Conservation (phyloP, 2,113 vertebrate genomes). For the Marcusenius ussheri region DNA sequence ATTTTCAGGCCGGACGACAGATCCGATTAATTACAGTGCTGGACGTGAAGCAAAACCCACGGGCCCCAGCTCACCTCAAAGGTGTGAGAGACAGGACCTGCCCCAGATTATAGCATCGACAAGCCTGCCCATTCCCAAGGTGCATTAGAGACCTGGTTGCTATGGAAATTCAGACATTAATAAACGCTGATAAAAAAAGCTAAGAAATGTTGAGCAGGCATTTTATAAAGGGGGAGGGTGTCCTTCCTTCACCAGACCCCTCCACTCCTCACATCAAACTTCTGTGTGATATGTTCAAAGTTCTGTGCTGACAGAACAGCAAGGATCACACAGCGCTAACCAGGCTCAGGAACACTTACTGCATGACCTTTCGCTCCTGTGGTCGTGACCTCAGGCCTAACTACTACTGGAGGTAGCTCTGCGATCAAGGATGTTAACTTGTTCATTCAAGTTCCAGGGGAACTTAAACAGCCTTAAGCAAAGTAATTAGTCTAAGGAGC, state of each 20-base stretch:
- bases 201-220: not conserved
- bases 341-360: not conserved
- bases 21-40: not conserved
- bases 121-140: not conserved
- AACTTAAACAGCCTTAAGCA: not conserved
- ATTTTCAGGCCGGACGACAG: not conserved
- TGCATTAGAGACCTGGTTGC: not conserved
- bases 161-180: constrained; percentile 15
- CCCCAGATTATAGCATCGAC: not conserved
- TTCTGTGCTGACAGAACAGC: not conserved
- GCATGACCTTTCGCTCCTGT: not conserved
- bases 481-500: not conserved
- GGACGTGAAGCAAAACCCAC: not conserved
- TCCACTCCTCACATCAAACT: not conserved
- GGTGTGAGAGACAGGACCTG: not conserved
- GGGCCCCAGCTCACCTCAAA: not conserved
- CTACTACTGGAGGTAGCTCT: not conserved
- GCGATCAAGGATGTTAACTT: not conserved
- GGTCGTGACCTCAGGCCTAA: not conserved
- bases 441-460: not conserved
- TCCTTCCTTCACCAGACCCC: constrained; percentile 13
- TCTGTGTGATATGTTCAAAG: too few relatives aligned
- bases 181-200: constrained; percentile 11
- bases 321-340: not conserved
- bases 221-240: not conserved